Base-by-base conservation (phyloP, 2,797 vertebrate genomes). In the Poeciliopsis gracilis region DNA sequence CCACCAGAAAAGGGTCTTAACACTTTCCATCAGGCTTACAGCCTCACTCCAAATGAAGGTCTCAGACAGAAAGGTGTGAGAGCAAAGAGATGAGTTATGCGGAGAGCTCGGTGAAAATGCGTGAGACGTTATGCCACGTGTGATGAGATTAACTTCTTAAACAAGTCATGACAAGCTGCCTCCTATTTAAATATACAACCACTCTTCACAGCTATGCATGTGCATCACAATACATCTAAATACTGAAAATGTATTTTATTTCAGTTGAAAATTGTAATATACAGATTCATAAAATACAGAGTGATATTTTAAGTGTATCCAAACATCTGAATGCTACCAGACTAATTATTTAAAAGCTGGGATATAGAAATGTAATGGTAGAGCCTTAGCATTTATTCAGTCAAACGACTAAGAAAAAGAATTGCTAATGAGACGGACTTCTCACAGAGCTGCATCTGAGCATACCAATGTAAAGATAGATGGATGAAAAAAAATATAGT, bases 1-100 rank as follows among this genome's bases (percentile, higher is more conserved):
- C 83, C 77, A 78, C 45, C 88, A 93, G 88, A 89, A 86, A 46
- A 85, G 81, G 81, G 77, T 88, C 76, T 87, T 70, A 81, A 82
- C 88, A 86, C 86, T 77, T 89, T 73, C 76, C 84, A 84, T 79
- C 84, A 86, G 72, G 82, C 80, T 84, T 77, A 76, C 77, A 81
- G 79, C 81, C 78, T 66, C 79, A 79, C 79, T 81, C 72, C 59
- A 11, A 28, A n/a, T 63, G 78, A 79, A 83, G 13, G 10, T 81
- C 82, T 84, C 66, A 76, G 82, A 79, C 41, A 30, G 77, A 41
- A 67, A 67, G 61, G 84, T 86, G 91, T 57, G 81, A 89, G 82
- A 84, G 84, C 30, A 28, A 71, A 82, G 78, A 83, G 78, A 85
- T 73, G 84, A 86, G 81, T 15, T 16, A 3, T 28, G 63, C 72